These are phyloP conservation scores for Sinocyclocheilus rhinocerous DNA, from an alignment of 2,113 vertebrate genomes.

Conservation along the genomic window DNA sequence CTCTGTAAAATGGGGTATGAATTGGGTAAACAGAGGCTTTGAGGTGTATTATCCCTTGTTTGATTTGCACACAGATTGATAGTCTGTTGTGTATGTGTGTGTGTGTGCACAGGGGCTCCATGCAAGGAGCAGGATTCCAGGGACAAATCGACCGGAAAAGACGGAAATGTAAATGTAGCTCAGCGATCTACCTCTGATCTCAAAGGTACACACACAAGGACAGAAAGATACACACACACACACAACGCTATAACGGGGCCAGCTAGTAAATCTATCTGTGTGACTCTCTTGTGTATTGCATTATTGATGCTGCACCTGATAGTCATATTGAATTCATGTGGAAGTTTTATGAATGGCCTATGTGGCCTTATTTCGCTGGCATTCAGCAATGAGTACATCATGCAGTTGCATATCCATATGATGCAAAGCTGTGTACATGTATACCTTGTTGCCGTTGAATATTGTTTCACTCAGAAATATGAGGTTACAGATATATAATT, in stretches of 20 bases:
- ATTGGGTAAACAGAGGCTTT: conserved; percentile 56
- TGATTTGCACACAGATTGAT: conserved; percentile 60
- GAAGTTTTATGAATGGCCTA: conserved; percentile 31
- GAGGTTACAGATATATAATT: background rate
- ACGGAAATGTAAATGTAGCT: conserved; percentile 57
- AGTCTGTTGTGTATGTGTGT: conserved; percentile 36
- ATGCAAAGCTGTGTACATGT: background rate
- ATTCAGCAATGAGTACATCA: background rate
- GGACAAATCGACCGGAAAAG: conserved; percentile 46
- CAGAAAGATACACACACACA: background rate
- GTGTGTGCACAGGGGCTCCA: conserved; percentile 16
- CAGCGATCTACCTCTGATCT: conserved; percentile 51
- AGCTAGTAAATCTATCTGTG: conserved; percentile 19
- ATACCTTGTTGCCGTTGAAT: background rate
- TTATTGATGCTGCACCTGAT: conserved; percentile 11
- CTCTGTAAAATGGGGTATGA: conserved; percentile 39
- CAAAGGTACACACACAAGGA: conserved; percentile 41
- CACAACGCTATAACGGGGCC: conserved; percentile 1
- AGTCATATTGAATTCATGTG: conserved; percentile 30
- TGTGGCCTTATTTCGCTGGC: background rate
- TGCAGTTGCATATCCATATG: background rate
- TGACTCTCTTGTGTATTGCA: conserved; percentile 1
- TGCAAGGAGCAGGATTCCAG: conserved; percentile 43
- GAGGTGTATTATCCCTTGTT: conserved; percentile 60
- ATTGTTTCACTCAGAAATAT: no score